A percentile compares a stretch with the other conserved stretches of the same genome.
Conservation (phyloP, 2,888 invertebrate species). For the Metacarcinus magister region DNA sequence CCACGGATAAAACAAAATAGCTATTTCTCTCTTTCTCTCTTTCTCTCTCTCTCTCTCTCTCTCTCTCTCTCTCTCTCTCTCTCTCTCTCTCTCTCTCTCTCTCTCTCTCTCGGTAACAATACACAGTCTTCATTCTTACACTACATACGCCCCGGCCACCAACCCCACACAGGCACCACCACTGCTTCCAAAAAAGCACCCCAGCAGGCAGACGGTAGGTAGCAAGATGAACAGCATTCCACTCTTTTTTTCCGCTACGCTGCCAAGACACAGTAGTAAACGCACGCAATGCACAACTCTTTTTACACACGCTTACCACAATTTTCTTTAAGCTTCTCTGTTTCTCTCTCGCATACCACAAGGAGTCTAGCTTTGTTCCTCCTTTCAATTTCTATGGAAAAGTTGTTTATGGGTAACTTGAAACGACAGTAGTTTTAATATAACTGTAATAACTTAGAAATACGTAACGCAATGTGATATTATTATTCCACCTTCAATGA, state of each 20-base stretch:
- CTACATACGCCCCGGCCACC: neutral
- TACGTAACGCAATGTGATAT: too few relatives aligned
- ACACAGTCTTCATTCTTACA: neutral
- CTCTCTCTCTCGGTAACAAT: neutral
- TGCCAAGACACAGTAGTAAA: neutral
- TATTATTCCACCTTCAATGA: too few relatives aligned
- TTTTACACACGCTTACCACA: neutral
- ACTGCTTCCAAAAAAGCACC: too few relatives aligned
- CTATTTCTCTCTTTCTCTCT: conserved; percentile 37
- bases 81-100: conserved; percentile 42
- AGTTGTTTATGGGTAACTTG: too few relatives aligned
- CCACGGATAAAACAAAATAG: neutral
- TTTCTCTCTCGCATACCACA: neutral
- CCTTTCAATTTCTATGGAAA: too few relatives aligned
- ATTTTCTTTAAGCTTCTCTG: neutral
- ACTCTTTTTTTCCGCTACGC: neutral
- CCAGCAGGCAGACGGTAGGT: neutral
- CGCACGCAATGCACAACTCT: neutral
- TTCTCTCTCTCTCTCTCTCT: conserved; percentile 35
- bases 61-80: conserved; percentile 63
- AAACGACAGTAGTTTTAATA: too few relatives aligned
- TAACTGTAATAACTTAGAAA: too few relatives aligned
- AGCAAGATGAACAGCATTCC: neutral
- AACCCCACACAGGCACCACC: neutral
- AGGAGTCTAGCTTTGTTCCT: too few relatives aligned